These are phyloP conservation scores for Oikopleura dioica DNA, from an alignment of 23 tunicate genomes.

Conservation along the genomic window DNA sequence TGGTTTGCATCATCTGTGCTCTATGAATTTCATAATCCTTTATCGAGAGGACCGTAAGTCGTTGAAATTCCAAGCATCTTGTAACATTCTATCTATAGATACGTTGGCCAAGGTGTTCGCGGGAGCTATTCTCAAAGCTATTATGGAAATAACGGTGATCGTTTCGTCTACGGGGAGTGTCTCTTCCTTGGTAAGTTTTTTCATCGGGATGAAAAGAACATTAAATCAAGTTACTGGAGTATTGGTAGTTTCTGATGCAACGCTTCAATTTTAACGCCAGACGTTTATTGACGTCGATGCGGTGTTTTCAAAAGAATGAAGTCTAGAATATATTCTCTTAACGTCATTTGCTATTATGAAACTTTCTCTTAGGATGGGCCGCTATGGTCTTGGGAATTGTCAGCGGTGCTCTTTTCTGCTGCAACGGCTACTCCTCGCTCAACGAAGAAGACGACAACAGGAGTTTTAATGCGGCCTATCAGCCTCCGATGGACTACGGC, in stretches of 20 bases:
- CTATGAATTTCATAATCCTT: constrained; percentile 34
- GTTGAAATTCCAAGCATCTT: not conserved
- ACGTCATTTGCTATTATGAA: too few species aligned
- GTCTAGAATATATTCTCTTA: not conserved
- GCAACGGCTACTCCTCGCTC: not conserved
- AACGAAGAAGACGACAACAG: not conserved
- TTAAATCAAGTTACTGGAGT: not conserved
- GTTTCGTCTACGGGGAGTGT: constrained; percentile 73
- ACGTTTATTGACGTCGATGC: too few species aligned
- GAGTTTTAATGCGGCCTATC: not conserved
- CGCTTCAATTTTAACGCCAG: too few species aligned
- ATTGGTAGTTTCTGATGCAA: too few species aligned
- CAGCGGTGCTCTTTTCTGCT: not conserved
- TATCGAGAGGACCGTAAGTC: not conserved
- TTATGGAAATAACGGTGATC: constrained; percentile 12
- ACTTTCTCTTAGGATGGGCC: constrained; percentile 2
- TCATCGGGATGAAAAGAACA: not conserved
- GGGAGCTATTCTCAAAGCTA: not conserved
- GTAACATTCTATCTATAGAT: not conserved
- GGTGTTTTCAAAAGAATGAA: not conserved
- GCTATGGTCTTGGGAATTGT: not conserved
- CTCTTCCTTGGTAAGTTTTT: constrained; percentile 33
- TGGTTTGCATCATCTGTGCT: constrained; percentile 75
- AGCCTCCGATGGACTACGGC: not conserved
- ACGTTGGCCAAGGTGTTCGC: not conserved